Conservation (phyloP, 2,113 vertebrate species). For the Engystomops pustulosus region DNA sequence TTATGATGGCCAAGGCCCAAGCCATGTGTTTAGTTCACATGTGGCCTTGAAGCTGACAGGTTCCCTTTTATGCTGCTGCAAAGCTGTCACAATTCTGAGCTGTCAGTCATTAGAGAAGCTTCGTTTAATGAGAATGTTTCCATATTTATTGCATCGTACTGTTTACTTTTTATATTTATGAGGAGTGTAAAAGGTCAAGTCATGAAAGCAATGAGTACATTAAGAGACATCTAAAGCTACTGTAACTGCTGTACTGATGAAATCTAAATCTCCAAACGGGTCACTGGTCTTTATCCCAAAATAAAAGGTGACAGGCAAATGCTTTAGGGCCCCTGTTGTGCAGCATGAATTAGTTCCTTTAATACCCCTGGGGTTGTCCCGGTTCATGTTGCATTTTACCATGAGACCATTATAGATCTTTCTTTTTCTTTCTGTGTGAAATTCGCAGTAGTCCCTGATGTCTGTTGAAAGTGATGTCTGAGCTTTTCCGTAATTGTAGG, state of each 20-base stretch:
- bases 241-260: neutral
- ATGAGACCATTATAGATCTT: constrained; percentile 17
- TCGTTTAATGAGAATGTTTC: too few species aligned
- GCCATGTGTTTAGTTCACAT: too few species aligned
- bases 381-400: neutral
- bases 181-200: neutral
- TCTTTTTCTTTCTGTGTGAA: constrained; percentile 10
- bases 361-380: constrained; percentile 10
- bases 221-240: neutral
- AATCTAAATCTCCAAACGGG: constrained; percentile 4
- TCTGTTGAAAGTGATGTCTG: neutral
- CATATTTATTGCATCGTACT: too few species aligned
- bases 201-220: neutral
- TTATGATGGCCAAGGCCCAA: too few species aligned
- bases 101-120: too few species aligned
- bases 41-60: too few species aligned
- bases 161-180: too few species aligned
- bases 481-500: neutral
- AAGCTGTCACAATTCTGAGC: too few species aligned
- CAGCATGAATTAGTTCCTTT: neutral
- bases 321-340: constrained; percentile 1
- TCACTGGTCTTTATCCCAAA: constrained; percentile 23
- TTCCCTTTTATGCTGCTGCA: too few species aligned
- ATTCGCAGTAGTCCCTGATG: neutral
- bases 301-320: constrained; percentile 42